Percentiles rank a stretch among this genome's conserved stretches.
Conservation (phyloP, 2,797 vertebrate genomes). For the Vireo griseus region DNA sequence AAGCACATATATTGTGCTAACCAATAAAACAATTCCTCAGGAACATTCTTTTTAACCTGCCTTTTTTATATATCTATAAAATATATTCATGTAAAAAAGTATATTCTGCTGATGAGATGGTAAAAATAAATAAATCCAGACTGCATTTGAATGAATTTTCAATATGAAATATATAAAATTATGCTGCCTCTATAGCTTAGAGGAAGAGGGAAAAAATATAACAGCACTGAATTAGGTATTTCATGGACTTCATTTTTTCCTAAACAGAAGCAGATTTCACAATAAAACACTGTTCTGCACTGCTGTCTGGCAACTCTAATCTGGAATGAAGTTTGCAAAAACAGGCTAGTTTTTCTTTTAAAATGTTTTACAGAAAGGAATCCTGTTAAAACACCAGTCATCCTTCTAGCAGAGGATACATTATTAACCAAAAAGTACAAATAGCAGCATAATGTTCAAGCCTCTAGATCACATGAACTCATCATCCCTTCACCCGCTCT, state of each 20-base stretch:
- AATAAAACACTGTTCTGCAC: background rate
- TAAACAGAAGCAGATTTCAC: slow-evolving; percentile 8
- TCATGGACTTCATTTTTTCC: background rate
- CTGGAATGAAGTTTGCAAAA: background rate
- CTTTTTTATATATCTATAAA: slow-evolving; percentile 17
- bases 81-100: background rate
- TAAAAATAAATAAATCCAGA: slow-evolving; percentile 52
- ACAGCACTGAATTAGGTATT: background rate
- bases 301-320: background rate
- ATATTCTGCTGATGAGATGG: slow-evolving; percentile 40
- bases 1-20: slow-evolving; percentile 1
- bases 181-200: background rate
- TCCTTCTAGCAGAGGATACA: slow-evolving; percentile 1
- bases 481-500: slow-evolving; percentile 15
- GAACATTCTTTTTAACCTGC: slow-evolving; percentile 21
- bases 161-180: slow-evolving; percentile 36
- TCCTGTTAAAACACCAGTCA: background rate
- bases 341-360: background rate
- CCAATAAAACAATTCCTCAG: slow-evolving; percentile 39
- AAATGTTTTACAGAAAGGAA: background rate
- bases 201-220: background rate
- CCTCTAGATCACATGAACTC: slow-evolving; percentile 44
- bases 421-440: slow-evolving; percentile 41
- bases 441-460: slow-evolving; percentile 38
- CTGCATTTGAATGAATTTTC: slow-evolving; percentile 50